phyloP scores from a whole-genome alignment of 2,888 invertebrate genomes.

The Hetaerina titia region DNA sequence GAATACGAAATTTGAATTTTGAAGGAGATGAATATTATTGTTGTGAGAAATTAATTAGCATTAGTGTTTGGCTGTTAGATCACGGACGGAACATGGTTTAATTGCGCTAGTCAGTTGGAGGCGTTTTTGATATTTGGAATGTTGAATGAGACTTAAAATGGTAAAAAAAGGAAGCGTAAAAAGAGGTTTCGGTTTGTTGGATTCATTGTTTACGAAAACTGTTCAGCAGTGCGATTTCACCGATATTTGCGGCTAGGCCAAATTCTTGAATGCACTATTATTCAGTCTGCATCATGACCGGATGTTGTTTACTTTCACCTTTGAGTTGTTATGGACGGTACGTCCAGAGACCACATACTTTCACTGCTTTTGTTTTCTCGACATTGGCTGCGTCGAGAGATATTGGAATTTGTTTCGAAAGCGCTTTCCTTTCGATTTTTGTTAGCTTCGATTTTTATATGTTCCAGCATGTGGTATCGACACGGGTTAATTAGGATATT shows the following conservation, averaged over 20 bases:
- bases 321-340: not conserved
- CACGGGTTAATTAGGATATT: not conserved
- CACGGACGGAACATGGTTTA: no score
- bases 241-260: not conserved
- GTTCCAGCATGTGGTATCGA: not conserved
- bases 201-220: not conserved
- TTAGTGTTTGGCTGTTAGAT: no score
- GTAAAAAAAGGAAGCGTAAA: not conserved
- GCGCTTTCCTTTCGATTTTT: constrained; percentile 8
- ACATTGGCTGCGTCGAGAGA: not conserved
- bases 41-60: no score
- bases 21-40: no score
- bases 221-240: not conserved
- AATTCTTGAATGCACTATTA: not conserved
- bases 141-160: not conserved
- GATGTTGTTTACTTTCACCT: constrained; percentile 22
- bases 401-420: not conserved
- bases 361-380: constrained; percentile 39
- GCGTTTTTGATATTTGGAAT: no score
- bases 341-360: not conserved
- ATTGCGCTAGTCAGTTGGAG: not conserved
- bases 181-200: not conserved
- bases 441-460: not conserved
- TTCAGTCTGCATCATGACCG: not conserved
- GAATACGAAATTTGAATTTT: no score